Evolutionary conservation across 2,888 invertebrate genomes (phyloP), one percentile per base, ranked within the genome.

Genomic region (Apeira syringaria): DNA sequence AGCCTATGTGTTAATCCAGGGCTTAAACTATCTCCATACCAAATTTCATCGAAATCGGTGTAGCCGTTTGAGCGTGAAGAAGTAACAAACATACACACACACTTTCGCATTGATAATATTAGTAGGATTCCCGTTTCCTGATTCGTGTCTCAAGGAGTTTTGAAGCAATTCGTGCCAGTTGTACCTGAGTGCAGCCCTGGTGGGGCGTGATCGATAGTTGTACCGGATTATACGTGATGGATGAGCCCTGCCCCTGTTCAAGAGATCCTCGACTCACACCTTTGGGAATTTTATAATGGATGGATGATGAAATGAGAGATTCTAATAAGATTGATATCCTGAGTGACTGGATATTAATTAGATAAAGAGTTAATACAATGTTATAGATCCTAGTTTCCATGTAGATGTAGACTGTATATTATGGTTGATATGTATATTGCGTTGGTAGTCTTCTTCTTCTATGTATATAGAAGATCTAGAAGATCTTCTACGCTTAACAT

Each of bases 161-260:
- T 15, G 15, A n/a, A 17, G 6, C 17, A 5, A 1, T 7, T 7
- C 20, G 2, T 7, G 12, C 12, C 3, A 4, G 1, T 24, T 24
- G 2, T 1, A 3, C 12, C 34, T 34, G 4, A 7, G 10, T 28
- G 5, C 22, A 8, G 2, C 26, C 24, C 26, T 37, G 38, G 60
- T 10, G 42, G 47, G 37, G 28, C 47, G 51, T 64, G 68, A 70
- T 68, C 65, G 65, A 72, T 69, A 58, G 53, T 59, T 47, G 52
- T 58, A 66, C 54, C 46, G 59, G 59, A 68, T 66, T 69, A 64
- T 40, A 34, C 37, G 46, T 71, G 73, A 71, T 71, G 61, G 68
- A 72, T 68, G 61, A 64, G 59, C 60, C 9, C 9, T 9, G 53
- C 67, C 67, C 61, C 51, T 40, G 30, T 42, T 35, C 17, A 25